A percentile compares a stretch with the other conserved stretches of the same genome.
phyloP scores from a whole-genome alignment of 2,797 vertebrate genomes.

The Chaetophractus vellerosus region DNA sequence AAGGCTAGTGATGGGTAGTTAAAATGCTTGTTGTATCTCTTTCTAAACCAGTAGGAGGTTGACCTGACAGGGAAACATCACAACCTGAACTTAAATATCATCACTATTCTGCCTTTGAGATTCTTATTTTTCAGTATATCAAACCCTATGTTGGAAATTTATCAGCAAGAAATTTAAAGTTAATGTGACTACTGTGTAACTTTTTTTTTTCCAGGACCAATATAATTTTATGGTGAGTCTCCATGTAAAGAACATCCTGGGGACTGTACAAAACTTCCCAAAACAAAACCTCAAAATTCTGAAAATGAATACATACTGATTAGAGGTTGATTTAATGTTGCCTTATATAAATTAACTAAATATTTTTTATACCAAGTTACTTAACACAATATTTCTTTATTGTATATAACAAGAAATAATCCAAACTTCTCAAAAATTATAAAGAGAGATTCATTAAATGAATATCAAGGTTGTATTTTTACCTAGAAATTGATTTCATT shows the following conservation, averaged over 20 bases:
- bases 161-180: not conserved
- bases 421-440: not conserved
- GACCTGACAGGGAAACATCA: constrained; percentile 10
- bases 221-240: not conserved
- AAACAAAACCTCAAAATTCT: not conserved
- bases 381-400: not conserved
- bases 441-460: not conserved
- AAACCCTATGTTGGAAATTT: not conserved
- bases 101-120: not conserved
- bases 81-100: not conserved
- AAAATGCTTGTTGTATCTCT: not conserved
- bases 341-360: not conserved
- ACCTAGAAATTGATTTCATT: not conserved
- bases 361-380: not conserved
- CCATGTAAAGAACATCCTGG: not conserved
- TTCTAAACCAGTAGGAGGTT: not conserved
- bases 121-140: not conserved
- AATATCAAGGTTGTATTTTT: not conserved
- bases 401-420: not conserved
- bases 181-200: not conserved
- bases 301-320: not conserved
- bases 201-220: not conserved
- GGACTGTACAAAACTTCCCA: not conserved
- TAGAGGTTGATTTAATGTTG: not conserved
- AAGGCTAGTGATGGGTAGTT: not conserved